Conservation (phyloP, 2,888 invertebrate species). For the Lasioglossum figueresi region DNA sequence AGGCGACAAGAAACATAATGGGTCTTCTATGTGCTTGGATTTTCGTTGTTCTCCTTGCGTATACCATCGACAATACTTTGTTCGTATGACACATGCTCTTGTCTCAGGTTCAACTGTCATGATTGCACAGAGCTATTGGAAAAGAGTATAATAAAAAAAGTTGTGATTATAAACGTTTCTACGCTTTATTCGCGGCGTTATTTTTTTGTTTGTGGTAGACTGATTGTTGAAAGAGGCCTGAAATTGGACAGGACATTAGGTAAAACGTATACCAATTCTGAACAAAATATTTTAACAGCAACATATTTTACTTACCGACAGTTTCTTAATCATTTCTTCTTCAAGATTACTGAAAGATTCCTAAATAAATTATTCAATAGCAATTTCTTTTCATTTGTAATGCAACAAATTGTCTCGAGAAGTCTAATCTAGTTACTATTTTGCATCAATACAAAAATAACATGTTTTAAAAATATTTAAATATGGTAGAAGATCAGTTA, state of each 20-base stretch:
- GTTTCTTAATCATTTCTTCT: neutral
- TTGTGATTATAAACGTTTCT: slow-evolving; percentile 13
- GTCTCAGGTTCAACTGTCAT: slow-evolving; percentile 28
- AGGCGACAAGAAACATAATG: neutral
- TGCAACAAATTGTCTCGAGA: neutral
- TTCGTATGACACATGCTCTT: slow-evolving; percentile 4
- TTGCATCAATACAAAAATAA: no score
- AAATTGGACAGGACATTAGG: no score
- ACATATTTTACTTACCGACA: no score
- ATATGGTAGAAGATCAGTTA: no score
- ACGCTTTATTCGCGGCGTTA: neutral
- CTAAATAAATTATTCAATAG: neutral
- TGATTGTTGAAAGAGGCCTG: neutral
- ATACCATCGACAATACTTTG: slow-evolving; percentile 37
- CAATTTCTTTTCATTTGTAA: neutral
- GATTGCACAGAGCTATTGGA: slow-evolving; percentile 17
- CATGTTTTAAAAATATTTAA: no score
- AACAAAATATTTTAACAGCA: no score
- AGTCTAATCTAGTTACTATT: no score
- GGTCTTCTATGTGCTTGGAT: slow-evolving; percentile 13
- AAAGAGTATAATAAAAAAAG: slow-evolving; percentile 4
- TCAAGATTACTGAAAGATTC: neutral
- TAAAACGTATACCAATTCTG: no score
- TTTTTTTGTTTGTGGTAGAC: neutral
- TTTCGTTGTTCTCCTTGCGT: slow-evolving; percentile 47